phyloP scores from a whole-genome alignment of 1,140 invertebrate species.

The Neodiprion fabricii region DNA sequence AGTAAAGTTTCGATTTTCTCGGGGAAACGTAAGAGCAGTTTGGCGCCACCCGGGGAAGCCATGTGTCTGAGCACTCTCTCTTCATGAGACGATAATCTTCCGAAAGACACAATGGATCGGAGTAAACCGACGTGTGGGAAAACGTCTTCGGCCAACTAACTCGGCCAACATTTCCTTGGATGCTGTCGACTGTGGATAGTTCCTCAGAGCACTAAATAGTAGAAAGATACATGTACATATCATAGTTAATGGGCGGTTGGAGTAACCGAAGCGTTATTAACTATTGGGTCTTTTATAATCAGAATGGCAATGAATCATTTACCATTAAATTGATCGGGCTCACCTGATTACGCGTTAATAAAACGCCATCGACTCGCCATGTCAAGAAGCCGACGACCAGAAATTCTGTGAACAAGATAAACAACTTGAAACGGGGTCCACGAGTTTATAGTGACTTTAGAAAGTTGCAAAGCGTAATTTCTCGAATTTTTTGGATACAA shows the following conservation, averaged over 20 bases:
- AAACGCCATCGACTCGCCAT: background rate
- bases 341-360: background rate
- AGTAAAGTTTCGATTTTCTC: slow-evolving; percentile 13
- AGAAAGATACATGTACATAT: background rate
- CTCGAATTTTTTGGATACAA: no score
- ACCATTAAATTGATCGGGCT: background rate
- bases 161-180: background rate
- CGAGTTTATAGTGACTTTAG: no score
- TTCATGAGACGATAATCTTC: slow-evolving; percentile 25
- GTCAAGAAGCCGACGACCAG: background rate
- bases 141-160: background rate
- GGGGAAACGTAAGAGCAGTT: slow-evolving; percentile 25
- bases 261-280: no score
- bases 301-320: background rate
- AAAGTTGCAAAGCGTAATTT: no score
- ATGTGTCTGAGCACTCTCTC: slow-evolving; percentile 26
- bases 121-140: slow-evolving; percentile 10
- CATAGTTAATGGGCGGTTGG: no score
- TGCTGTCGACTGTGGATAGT: background rate
- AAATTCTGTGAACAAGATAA: background rate
- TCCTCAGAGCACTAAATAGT: background rate
- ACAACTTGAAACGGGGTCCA: no score
- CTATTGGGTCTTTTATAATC: background rate
- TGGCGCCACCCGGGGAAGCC: slow-evolving; percentile 28
- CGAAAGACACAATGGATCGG: slow-evolving; percentile 30